Evolutionary conservation across 1,140 invertebrate genomes (phyloP).

Genomic region (Popillia japonica): DNA sequence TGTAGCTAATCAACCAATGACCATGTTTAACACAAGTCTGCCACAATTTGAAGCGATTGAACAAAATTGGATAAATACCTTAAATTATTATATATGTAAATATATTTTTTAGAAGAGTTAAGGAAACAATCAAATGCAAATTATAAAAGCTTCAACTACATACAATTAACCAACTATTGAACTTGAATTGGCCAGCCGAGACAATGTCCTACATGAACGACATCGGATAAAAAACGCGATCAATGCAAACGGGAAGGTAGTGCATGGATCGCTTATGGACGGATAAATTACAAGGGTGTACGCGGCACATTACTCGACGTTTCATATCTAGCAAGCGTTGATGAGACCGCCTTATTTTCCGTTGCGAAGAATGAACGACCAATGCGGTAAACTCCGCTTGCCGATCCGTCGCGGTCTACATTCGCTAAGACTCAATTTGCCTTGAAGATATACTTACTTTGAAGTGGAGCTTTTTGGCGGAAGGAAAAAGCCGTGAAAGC

Average conservation of each 20-base stretch:
- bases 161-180: no score
- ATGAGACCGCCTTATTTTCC: background rate
- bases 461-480: background rate
- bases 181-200: no score
- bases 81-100: no score
- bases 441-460: constrained; percentile 4
- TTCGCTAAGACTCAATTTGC: constrained; percentile 1
- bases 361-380: background rate
- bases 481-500: background rate
- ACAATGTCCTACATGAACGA: background rate
- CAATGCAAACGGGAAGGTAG: background rate
- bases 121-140: no score
- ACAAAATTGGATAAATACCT: no score
- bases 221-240: background rate
- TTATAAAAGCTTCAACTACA: no score
- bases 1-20: no score
- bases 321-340: background rate
- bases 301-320: background rate
- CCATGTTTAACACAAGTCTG: no score
- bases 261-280: background rate
- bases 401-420: background rate
- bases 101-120: no score
- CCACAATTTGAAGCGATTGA: no score
- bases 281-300: background rate
- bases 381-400: background rate